A percentile compares a stretch with the other conserved stretches of the same genome.
phyloP scores from a whole-genome alignment of 2,888 invertebrate species.

The Chromoteleia sp. region DNA sequence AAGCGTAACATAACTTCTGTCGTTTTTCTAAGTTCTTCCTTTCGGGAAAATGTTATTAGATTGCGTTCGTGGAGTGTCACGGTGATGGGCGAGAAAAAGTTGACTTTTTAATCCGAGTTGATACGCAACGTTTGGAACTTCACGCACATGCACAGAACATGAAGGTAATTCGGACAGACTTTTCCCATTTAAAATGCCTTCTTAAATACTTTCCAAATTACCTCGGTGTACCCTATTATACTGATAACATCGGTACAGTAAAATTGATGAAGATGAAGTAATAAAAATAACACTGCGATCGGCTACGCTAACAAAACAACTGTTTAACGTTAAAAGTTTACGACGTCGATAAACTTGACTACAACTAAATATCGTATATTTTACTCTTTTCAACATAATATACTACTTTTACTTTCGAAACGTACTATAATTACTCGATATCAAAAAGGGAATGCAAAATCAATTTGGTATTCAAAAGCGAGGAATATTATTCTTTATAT shows the following conservation, averaged over 20 bases:
- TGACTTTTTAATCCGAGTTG: neutral
- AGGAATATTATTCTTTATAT: neutral
- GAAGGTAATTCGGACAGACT: too few relatives aligned
- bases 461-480: neutral
- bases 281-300: conserved; percentile 14
- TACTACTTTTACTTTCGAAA: too few relatives aligned
- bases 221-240: neutral
- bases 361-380: too few relatives aligned
- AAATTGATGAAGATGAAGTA: conserved; percentile 16
- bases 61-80: too few relatives aligned
- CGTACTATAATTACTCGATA: too few relatives aligned
- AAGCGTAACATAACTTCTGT: too few relatives aligned
- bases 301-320: neutral
- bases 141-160: too few relatives aligned
- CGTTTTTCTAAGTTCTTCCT: too few relatives aligned
- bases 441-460: neutral
- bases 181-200: neutral
- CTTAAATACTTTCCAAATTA: conserved; percentile 4
- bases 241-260: conserved; percentile 4
- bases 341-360: neutral
- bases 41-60: too few relatives aligned
- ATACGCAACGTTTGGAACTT: too few relatives aligned
- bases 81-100: too few relatives aligned
- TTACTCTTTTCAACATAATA: too few relatives aligned
- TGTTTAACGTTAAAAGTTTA: conserved; percentile 7